Conservation (phyloP, 2,797 vertebrate species). For the Hippoglossus hippoglossus region DNA sequence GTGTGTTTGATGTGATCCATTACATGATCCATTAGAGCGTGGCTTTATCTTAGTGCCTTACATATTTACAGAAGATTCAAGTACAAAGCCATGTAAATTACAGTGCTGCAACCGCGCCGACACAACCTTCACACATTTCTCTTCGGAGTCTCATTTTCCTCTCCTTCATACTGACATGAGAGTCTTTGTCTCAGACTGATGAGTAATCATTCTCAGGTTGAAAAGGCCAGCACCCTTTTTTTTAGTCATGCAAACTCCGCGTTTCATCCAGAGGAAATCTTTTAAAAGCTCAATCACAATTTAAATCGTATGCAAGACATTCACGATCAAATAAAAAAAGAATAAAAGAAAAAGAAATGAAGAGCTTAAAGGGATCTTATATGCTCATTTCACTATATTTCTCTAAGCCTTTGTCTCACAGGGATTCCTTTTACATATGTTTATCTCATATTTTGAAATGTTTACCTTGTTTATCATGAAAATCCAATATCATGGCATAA, state of each 20-base stretch:
- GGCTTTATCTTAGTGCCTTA: constrained; percentile 35
- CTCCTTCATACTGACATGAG: constrained; percentile 29
- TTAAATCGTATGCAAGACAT: constrained; percentile 19
- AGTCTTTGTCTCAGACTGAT: constrained; percentile 33
- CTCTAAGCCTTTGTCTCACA: too few relatives aligned
- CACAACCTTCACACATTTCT: not conserved
- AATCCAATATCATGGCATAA: not conserved
- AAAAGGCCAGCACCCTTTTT: constrained; percentile 25
- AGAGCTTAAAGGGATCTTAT: not conserved
- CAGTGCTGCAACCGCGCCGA: not conserved
- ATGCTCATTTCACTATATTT: not conserved
- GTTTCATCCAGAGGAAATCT: constrained; percentile 25
- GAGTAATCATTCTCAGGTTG: constrained; percentile 32
- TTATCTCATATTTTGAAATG: too few relatives aligned
- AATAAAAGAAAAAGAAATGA: not conserved
- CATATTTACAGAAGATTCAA: constrained; percentile 51
- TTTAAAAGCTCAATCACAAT: constrained; percentile 5
- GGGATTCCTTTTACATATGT: too few relatives aligned
- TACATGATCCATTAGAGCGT: constrained; percentile 55
- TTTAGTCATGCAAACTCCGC: constrained; percentile 1
- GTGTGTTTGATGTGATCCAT: constrained; percentile 46
- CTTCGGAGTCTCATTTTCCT: constrained; percentile 18
- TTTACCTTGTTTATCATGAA: too few relatives aligned
- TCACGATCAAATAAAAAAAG: constrained; percentile 3
- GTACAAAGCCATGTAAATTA: constrained; percentile 28